Base-by-base conservation (phyloP, 2,113 vertebrate genomes). In the Bufo gargarizans region DNA sequence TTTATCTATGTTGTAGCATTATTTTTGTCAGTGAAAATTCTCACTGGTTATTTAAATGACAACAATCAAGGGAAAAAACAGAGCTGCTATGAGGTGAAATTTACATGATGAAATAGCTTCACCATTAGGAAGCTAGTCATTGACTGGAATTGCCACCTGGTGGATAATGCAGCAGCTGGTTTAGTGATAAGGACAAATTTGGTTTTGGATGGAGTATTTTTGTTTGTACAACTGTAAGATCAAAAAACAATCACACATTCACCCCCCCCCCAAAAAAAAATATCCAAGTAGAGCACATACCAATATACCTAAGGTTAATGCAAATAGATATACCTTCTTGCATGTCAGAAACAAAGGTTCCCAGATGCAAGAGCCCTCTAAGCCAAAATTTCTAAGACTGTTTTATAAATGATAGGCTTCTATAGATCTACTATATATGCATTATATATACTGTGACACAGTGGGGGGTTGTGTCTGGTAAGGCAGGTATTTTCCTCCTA, bases 71-170 rank as follows among this genome's bases (percentile, higher is more conserved):
- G 55, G 4, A 14, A 58, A 8, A 22, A 33, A 79, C 6, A 14
- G 33, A 59, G 55, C 4, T 59, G n/a, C 53, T 59, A 12, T 12
- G 20, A 22, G 53, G 78, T 80, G 14, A 43, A 55, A 80, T 80
- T 80, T 80, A 43, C 55, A 80, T 80, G 17, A 33, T 55, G 22
- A 69, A 78, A 22, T 19, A 16, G 13, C 47, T 53, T 50, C 53
- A 20, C 74, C 17, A 77, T 82, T 82, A 45, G 50, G 12, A 71
- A 56, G 74, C 4, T 43, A 85, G 56, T 72, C 16, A 85, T 45
- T 77, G 84, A 76, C 20, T 77, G 84, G 71, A 69, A 85, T 76
- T 85, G 45, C 61, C 84, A 61, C 65, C 74, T 77, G 53, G 16
- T 49, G 17, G 13, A 61, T 72, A 77, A 86, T 86, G 45, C 17